Evolutionary conservation across 2,888 invertebrate genomes (phyloP).

Genomic region (Tenthredo livida): DNA sequence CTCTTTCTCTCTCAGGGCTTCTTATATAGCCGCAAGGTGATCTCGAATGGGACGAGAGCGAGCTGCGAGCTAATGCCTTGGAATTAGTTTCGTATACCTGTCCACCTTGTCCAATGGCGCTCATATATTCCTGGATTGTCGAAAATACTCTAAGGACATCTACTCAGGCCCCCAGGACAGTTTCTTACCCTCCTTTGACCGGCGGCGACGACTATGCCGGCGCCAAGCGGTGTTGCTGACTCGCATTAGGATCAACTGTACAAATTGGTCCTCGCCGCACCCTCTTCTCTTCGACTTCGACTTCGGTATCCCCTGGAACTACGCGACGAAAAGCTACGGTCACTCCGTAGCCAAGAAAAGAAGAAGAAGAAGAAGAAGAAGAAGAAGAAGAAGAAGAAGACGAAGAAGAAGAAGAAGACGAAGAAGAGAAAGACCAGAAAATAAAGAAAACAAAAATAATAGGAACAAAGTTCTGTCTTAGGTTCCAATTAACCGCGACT

Average conservation of each 20-base stretch:
- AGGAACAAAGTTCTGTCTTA: constrained; percentile 26
- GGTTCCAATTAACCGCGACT: constrained; percentile 44
- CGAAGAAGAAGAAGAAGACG: neutral
- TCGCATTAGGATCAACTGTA: constrained; percentile 64
- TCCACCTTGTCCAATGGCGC: constrained; percentile 52
- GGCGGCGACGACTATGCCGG: constrained; percentile 54
- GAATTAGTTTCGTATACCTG: constrained; percentile 58
- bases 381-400: neutral
- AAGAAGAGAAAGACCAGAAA: neutral
- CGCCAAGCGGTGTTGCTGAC: constrained; percentile 59
- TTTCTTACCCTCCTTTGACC: constrained; percentile 22
- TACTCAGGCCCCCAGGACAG: constrained; percentile 13
- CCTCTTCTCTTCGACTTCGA: neutral
- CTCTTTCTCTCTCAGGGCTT: constrained; percentile 37
- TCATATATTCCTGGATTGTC: neutral
- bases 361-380: neutral
- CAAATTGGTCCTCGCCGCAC: constrained; percentile 63
- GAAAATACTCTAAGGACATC: constrained; percentile 21
- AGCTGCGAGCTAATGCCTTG: constrained; percentile 57
- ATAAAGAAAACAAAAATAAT: neutral
- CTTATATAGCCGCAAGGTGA: constrained; percentile 38
- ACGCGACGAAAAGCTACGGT: constrained; percentile 24
- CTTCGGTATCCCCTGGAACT: neutral
- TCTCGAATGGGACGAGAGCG: constrained; percentile 56
- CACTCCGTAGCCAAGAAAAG: neutral